These are phyloP conservation scores for Harpalus rufipes DNA, from an alignment of 2,888 invertebrate species.

Conservation along the genomic window DNA sequence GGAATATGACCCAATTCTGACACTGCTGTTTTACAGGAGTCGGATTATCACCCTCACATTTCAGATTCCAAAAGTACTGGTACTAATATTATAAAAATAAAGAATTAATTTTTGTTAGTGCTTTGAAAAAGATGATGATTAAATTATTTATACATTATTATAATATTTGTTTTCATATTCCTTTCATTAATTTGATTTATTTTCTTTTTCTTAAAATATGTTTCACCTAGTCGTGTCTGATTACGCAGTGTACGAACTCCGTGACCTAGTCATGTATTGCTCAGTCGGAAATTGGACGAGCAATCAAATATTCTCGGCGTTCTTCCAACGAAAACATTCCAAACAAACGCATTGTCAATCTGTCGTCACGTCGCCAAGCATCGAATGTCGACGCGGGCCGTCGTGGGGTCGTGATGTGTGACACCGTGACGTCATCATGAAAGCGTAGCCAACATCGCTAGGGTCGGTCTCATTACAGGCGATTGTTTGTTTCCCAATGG, in stretches of 20 bases:
- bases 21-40: background rate
- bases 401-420: constrained; percentile 24
- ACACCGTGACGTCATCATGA: background rate
- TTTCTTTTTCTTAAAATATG: too few species aligned
- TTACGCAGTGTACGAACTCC: background rate
- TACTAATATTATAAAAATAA: too few species aligned
- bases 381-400: constrained; percentile 19
- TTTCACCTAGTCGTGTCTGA: too few species aligned
- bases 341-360: constrained; percentile 62
- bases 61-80: too few species aligned
- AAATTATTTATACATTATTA: too few species aligned
- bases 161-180: too few species aligned
- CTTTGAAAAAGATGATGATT: too few species aligned
- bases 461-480: background rate
- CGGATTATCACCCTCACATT: too few species aligned
- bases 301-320: constrained; percentile 63
- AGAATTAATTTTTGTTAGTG: too few species aligned
- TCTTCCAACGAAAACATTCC: constrained; percentile 60
- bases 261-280: background rate
- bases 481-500: background rate
- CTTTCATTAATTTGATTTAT: too few species aligned
- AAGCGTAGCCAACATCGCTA: background rate
- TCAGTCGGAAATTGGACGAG: constrained; percentile 37
- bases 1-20: background rate
- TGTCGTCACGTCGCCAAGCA: constrained; percentile 47